Conservation (phyloP, 1,140 invertebrate species). For the Cyclina sinensis region DNA sequence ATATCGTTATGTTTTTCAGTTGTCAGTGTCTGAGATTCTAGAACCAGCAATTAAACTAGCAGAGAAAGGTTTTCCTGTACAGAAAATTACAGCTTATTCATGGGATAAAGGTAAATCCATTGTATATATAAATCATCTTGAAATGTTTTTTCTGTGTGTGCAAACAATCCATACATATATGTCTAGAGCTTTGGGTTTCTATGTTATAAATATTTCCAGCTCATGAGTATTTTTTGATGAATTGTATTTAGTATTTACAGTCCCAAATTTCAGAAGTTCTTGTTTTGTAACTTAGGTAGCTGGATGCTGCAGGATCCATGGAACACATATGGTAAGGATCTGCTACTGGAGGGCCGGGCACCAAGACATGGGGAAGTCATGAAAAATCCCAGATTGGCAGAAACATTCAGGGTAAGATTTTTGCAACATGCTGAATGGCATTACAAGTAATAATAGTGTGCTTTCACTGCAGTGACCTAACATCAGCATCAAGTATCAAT, state of each 20-base stretch:
- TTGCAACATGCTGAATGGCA: too few relatives aligned
- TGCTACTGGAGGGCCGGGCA: slow-evolving; percentile 83
- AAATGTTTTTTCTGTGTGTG: too few relatives aligned
- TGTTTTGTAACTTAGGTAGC: slow-evolving; percentile 20
- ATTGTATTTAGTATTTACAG: too few relatives aligned
- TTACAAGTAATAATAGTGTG: too few relatives aligned
- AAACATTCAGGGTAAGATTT: slow-evolving; percentile 81
- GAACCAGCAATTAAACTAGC: slow-evolving; percentile 85
- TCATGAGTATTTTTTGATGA: too few relatives aligned
- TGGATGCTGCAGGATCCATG: slow-evolving; percentile 54
- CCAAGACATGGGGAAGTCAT: slow-evolving; percentile 85
- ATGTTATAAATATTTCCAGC: too few relatives aligned
- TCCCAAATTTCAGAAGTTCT: too few relatives aligned
- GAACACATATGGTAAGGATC: slow-evolving; percentile 80
- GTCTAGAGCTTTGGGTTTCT: too few relatives aligned
- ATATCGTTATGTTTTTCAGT: slow-evolving; percentile 68
- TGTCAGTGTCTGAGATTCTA: slow-evolving; percentile 75
- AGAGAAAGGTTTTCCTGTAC: slow-evolving; percentile 85
- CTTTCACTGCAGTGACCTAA: too few relatives aligned
- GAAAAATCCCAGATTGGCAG: slow-evolving; percentile 83
- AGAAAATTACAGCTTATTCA: slow-evolving; percentile 74
- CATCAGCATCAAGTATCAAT: too few relatives aligned
- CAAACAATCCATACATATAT: too few relatives aligned
- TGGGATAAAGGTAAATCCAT: slow-evolving; percentile 80
- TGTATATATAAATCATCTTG: too few relatives aligned